Percentiles rank a stretch among this genome's conserved stretches.
phyloP scores from a whole-genome alignment of 2,888 invertebrate genomes.

The Diaprepes abbreviatus region DNA sequence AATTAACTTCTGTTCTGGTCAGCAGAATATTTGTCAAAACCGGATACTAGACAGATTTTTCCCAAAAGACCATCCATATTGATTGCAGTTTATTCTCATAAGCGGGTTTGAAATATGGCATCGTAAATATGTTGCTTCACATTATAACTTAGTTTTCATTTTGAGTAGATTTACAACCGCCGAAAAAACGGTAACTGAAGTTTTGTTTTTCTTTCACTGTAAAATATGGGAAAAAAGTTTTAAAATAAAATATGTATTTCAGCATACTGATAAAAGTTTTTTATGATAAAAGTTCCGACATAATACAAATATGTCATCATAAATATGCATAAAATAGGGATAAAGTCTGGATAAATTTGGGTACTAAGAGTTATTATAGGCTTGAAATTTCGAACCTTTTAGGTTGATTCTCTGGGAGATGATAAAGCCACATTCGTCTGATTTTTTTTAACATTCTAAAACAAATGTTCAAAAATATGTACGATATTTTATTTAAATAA shows the following conservation, averaged over 20 bases:
- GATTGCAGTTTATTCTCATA: slow-evolving; percentile 47
- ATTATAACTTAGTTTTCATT: slow-evolving; percentile 45
- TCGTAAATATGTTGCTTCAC: slow-evolving; percentile 46
- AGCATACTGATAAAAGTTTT: slow-evolving; percentile 13
- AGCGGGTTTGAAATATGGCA: slow-evolving; percentile 44
- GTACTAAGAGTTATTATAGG: too few relatives aligned
- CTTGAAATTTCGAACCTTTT: too few relatives aligned
- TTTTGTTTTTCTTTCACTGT: slow-evolving; percentile 4
- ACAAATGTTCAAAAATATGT: too few relatives aligned
- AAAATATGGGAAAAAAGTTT: slow-evolving; percentile 2
- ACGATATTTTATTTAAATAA: too few relatives aligned
- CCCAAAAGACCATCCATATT: slow-evolving; percentile 45
- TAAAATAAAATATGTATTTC: slow-evolving; percentile 1
- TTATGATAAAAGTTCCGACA: slow-evolving; percentile 9
- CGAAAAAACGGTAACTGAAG: slow-evolving; percentile 12
- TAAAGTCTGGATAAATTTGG: not conserved
- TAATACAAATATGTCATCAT: not conserved
- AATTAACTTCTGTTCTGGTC: slow-evolving; percentile 13
- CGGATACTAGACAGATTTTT: slow-evolving; percentile 35
- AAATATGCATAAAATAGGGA: not conserved
- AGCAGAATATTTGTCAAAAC: slow-evolving; percentile 41
- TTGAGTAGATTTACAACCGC: slow-evolving; percentile 35
- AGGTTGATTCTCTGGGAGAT: too few relatives aligned
- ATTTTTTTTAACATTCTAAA: too few relatives aligned
- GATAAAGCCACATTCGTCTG: too few relatives aligned